A percentile compares a stretch with the other conserved stretches of the same genome.
phyloP scores from a whole-genome alignment of 2,113 vertebrate genomes.

The Neomonachus schauinslandi region DNA sequence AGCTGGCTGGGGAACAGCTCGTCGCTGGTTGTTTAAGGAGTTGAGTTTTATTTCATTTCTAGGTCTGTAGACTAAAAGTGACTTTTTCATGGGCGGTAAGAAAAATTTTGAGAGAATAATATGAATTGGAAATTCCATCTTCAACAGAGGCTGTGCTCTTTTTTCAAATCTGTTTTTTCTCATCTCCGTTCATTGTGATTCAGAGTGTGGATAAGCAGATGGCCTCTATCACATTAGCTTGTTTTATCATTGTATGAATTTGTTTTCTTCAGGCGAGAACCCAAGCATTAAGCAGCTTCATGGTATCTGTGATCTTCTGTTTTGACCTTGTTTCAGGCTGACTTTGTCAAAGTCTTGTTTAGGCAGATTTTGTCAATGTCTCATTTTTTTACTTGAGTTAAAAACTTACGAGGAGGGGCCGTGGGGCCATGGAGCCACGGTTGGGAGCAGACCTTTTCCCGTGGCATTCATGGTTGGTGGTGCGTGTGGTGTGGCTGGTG shows the following conservation, averaged over 20 bases:
- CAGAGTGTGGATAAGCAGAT: background rate
- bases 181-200: background rate
- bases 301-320: background rate
- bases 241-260: background rate
- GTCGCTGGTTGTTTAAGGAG: accelerated
- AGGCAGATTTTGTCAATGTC: background rate
- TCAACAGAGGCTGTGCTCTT: background rate
- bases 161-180: background rate
- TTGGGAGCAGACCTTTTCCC: background rate
- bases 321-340: background rate
- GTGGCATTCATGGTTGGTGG: accelerated
- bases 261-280: background rate
- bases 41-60: background rate
- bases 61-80: background rate
- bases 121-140: background rate
- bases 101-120: background rate
- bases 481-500: background rate
- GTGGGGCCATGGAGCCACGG: accelerated
- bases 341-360: background rate
- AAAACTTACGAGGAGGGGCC: background rate
- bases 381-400: background rate
- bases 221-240: background rate
- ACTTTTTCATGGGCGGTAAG: too few relatives aligned
- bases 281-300: background rate
- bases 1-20: background rate